Base-by-base conservation (phyloP, 1,140 invertebrate genomes). In the Formica exsecta region DNA sequence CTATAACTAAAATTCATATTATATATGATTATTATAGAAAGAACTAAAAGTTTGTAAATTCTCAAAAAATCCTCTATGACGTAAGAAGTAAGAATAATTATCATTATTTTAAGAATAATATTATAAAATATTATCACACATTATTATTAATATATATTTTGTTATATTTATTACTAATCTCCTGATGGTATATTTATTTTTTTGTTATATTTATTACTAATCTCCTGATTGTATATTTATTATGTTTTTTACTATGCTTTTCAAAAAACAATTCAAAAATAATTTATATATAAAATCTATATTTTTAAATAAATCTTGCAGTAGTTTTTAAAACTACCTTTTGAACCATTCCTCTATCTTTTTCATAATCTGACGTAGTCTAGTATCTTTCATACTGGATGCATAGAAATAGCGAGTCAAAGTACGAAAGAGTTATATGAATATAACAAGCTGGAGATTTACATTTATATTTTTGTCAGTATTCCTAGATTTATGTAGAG, bases 391-490 rank as follows among this genome's bases (percentile, higher is more conserved):
- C 36, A 25, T 62, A 16, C 22, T n/a, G 0, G 9, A 29, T 36
- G 7, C 16, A 41, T 29, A 62, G 9, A 61, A 41, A 29, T 16
- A 25, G n/a, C 22, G 8, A 41, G 51, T 11, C 9, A 9, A 59
- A 38, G 1, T 38, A 74, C 5, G 13, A 38, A 8, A 38, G 22
- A 76, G 13, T 32, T 13, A 13, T 62, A 75, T 36, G 22, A 61
- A 57, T 74, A 38, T 38, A 75, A 75, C 32, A 38, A 59, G 13
- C 8, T 51, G 3, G 2, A 41, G 13, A 75, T 38, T 75, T 75
- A n/a, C 73, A 75, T 76, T 75, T 75, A 41, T 2, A 62, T 75
- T 76, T 38, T 61, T 9, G 9, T 57, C 11, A 22, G 36, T 25
- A 76, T 51, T 71, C 2, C 9, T 71, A 29, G n/a, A 41, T 76